Percentiles rank a stretch among this genome's conserved stretches.
phyloP scores from a whole-genome alignment of 2,113 vertebrate genomes.

The Sander vitreus region DNA sequence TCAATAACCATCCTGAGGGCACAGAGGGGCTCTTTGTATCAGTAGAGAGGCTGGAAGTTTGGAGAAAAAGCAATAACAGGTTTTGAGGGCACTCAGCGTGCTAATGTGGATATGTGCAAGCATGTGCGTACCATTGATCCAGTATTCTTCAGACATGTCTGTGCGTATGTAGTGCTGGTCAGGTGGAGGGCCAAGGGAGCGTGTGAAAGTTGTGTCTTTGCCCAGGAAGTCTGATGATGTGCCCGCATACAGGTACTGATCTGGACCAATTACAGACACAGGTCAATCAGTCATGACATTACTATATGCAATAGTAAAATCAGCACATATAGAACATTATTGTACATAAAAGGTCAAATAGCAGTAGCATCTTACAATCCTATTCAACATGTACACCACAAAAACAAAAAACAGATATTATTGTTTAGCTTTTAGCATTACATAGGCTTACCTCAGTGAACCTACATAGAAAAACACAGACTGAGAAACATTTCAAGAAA shows the following conservation, averaged over 20 bases:
- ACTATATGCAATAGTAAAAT: background rate
- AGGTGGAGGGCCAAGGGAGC: conserved; percentile 92
- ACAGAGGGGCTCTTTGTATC: conserved; percentile 72
- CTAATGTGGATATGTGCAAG: conserved; percentile 53
- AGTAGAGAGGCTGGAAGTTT: conserved; percentile 45
- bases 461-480: conserved; percentile 13
- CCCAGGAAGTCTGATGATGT: conserved; percentile 98
- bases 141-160: conserved; percentile 97
- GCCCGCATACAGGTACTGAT: conserved; percentile 94
- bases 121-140: conserved; percentile 91
- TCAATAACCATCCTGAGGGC: conserved; percentile 71
- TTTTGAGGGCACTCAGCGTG: conserved; percentile 55
- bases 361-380: background rate
- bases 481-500: conserved; percentile 17
- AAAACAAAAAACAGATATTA: background rate
- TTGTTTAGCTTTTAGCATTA: background rate
- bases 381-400: background rate
- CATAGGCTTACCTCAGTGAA: background rate
- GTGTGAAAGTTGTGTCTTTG: conserved; percentile 94
- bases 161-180: conserved; percentile 97
- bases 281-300: background rate
- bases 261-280: conserved; percentile 74
- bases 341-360: background rate
- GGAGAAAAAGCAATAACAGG: conserved; percentile 50
- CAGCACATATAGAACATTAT: background rate